phyloP scores from a whole-genome alignment of 2,888 invertebrate genomes.

The Caenorhabditis wallacei region DNA sequence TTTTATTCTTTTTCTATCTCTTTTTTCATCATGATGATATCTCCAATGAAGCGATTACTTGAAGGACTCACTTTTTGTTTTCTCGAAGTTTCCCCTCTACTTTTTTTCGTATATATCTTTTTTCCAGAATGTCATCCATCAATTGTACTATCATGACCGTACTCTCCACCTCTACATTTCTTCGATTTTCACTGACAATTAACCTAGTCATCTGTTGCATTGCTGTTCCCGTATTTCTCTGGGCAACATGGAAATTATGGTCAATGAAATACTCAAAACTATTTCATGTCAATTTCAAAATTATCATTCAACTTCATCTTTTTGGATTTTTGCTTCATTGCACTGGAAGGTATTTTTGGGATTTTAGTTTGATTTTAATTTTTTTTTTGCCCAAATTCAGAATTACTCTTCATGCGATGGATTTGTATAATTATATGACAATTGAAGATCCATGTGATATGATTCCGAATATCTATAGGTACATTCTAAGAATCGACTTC shows the following conservation, averaged over 20 bases:
- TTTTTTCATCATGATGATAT: neutral
- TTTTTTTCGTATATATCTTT: neutral
- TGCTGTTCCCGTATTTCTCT: constrained; percentile 34
- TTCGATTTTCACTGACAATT: constrained; percentile 19
- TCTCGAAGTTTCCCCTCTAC: neutral
- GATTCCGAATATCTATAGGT: constrained; percentile 60
- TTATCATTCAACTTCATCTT: constrained; percentile 48
- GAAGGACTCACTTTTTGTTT: neutral
- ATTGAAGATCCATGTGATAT: constrained; percentile 40
- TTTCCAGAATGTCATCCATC: neutral
- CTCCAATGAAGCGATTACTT: neutral
- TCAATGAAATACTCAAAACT: constrained; percentile 51
- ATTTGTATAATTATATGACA: constrained; percentile 38
- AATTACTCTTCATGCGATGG: constrained; percentile 32
- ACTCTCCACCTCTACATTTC: constrained; percentile 34
- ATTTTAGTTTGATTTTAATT: neutral
- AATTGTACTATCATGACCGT: constrained; percentile 40
- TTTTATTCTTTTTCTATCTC: neutral
- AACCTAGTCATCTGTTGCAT: constrained; percentile 16
- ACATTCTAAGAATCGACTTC: no score
- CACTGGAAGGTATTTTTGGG: constrained; percentile 30
- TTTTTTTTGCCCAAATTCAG: neutral
- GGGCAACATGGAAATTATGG: constrained; percentile 49
- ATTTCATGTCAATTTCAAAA: constrained; percentile 57
- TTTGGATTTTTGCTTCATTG: constrained; percentile 58